Base-by-base conservation (phyloP, 2,888 invertebrate species). In the Spodoptera picta region DNA sequence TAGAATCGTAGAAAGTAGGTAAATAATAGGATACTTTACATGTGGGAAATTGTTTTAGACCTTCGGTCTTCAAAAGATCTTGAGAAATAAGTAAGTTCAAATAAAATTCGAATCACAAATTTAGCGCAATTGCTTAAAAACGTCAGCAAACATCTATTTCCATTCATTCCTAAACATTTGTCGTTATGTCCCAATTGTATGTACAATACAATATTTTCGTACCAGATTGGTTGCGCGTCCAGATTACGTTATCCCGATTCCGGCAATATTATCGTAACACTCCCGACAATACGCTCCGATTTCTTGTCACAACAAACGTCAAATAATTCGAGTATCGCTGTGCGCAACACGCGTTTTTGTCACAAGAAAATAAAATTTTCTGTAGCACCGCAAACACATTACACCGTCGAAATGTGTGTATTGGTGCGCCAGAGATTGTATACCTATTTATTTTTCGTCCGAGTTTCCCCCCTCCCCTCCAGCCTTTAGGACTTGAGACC, bases 361-460 rank as follows among this genome's bases (percentile, higher is more conserved):
- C 75, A 65, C 50, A 62, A 75, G 58, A 85, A 84, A 85, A 85
- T 88, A 87, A 85, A 87, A 88, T 85, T 87, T 83, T 82, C 75
- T 80, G 77, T 80, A 81, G 82, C 83, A 87, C 87, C 84, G 89
- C 92, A 93, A 92, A 93, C 92, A 92, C 92, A 92, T 93, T 92
- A 91, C 86, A 85, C 84, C 86, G 84, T 80, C 83, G 84, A 83
- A 89, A 90, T 88, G 90, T 87, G 86, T 88, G 86, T 92, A 88
- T 90, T 91, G 91, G 89, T 88, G 88, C 78, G 87, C 87, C 83
- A 79, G 87, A 89, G 90, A 90, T 90, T 91, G 89, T 90, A 88
- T 90, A 88, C 89, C 88, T 92, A 91, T 93, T 92, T 92, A 92
- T 92, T 92, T 91, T 90, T 86, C 82, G 85, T 79, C 83, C 86